phyloP scores from a whole-genome alignment of 2,888 invertebrate genomes.

The Sturmia bella region DNA sequence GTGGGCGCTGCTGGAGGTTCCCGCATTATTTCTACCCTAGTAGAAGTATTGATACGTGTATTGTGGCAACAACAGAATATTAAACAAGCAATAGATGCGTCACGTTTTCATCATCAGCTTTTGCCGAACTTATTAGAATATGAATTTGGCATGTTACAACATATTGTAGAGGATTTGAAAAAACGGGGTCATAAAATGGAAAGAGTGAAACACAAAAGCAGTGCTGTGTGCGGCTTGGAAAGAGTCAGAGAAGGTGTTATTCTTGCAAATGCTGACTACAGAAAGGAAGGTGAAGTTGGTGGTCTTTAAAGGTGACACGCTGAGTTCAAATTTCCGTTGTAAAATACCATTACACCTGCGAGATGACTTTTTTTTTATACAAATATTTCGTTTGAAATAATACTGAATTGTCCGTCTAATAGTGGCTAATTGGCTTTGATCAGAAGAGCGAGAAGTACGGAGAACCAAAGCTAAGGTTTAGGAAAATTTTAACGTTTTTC shows the following conservation, averaged over 20 bases:
- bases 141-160: constrained; percentile 85
- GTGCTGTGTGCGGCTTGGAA: constrained; percentile 88
- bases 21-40: constrained; percentile 91
- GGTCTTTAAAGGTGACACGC: constrained; percentile 85
- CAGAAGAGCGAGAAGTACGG: too few relatives aligned
- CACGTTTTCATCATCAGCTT: constrained; percentile 94
- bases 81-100: constrained; percentile 87
- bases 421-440: too few relatives aligned
- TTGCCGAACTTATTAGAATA: constrained; percentile 88
- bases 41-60: constrained; percentile 84
- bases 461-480: too few relatives aligned
- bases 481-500: too few relatives aligned
- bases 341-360: too few relatives aligned
- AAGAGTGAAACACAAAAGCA: constrained; percentile 86
- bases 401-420: too few relatives aligned
- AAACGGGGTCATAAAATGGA: constrained; percentile 86
- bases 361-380: too few relatives aligned
- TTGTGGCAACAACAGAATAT: constrained; percentile 86
- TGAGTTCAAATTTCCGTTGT: too few relatives aligned
- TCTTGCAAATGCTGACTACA: constrained; percentile 89
- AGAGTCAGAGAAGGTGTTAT: constrained; percentile 84
- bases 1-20: constrained; percentile 95
- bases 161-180: constrained; percentile 85
- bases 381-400: too few relatives aligned
- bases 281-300: constrained; percentile 90